phyloP scores from a whole-genome alignment of 2,113 vertebrate genomes.

The Morone saxatilis region DNA sequence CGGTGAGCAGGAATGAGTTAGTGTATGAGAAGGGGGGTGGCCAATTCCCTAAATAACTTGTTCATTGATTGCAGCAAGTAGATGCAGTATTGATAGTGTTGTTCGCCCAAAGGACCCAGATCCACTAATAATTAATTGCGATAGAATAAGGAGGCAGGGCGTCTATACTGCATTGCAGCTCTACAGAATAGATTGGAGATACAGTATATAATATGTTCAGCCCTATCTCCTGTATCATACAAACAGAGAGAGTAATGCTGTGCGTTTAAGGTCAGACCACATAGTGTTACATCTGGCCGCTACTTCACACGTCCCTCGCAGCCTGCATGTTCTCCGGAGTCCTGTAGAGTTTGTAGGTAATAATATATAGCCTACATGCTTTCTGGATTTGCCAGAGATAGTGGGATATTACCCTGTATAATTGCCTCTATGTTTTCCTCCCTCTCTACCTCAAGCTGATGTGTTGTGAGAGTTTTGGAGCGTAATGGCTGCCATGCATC shows the following conservation, averaged over 20 bases:
- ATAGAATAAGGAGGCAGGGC: slow-evolving; percentile 68
- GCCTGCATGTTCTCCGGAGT: too few species aligned
- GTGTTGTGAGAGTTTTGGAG: too few species aligned
- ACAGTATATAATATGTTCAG: slow-evolving; percentile 19
- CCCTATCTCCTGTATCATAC: background rate
- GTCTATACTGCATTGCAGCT: slow-evolving; percentile 78
- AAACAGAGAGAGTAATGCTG: background rate
- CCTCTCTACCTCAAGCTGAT: too few species aligned
- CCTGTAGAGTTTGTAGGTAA: too few species aligned
- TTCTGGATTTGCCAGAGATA: too few species aligned
- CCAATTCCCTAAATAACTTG: slow-evolving; percentile 79
- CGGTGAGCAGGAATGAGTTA: slow-evolving; percentile 36
- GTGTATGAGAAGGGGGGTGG: slow-evolving; percentile 23
- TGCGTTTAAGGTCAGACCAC: too few species aligned
- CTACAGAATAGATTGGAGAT: slow-evolving; percentile 20
- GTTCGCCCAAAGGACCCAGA: slow-evolving; percentile 75
- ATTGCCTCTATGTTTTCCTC: too few species aligned
- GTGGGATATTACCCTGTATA: too few species aligned
- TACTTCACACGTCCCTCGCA: too few species aligned
- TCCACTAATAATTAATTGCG: slow-evolving; percentile 80
- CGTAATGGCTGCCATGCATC: too few species aligned
- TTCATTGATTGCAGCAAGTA: slow-evolving; percentile 78
- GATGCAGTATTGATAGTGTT: slow-evolving; percentile 82
- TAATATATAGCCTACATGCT: too few species aligned
- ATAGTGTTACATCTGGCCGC: too few species aligned